These are phyloP conservation scores for Ricordea florida DNA, from an alignment of 92 coral and sea anemone genomes.

Conservation along the genomic window DNA sequence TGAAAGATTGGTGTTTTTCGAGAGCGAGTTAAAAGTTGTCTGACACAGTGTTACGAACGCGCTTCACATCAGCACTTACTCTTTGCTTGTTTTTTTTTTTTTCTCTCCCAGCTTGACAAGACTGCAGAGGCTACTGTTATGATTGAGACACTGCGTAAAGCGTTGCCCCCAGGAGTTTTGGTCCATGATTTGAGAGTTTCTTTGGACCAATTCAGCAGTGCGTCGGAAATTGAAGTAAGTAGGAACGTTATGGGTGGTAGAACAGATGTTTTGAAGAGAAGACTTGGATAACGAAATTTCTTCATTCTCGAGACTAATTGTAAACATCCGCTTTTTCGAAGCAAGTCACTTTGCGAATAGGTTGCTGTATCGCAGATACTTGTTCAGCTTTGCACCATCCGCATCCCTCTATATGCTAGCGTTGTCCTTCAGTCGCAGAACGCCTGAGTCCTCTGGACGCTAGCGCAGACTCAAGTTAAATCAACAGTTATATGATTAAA, in stretches of 20 bases:
- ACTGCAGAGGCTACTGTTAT: not conserved
- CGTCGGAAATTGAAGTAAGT: slow-evolving; percentile 7
- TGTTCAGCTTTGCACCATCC: too few relatives aligned
- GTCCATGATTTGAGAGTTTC: slow-evolving; percentile 7
- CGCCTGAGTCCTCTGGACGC: too few relatives aligned
- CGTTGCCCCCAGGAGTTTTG: not conserved
- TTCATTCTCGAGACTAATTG: not conserved
- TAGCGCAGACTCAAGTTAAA: too few relatives aligned
- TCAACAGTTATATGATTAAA: too few relatives aligned
- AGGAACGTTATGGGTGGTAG: not conserved
- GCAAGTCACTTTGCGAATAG: too few relatives aligned
- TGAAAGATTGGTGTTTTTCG: too few relatives aligned
- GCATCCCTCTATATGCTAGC: too few relatives aligned
- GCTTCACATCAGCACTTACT: too few relatives aligned
- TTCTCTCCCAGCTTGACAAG: not conserved
- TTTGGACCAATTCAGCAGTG: not conserved
- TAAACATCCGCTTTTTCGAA: too few relatives aligned
- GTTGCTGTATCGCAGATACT: too few relatives aligned
- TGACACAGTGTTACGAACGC: not conserved
- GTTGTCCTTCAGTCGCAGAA: too few relatives aligned
- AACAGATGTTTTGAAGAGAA: not conserved
- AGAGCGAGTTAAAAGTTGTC: not conserved
- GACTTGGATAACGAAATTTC: too few relatives aligned
- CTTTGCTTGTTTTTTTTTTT: not conserved
- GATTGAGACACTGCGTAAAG: slow-evolving; percentile 24